These are phyloP conservation scores for Enteromius treurensis DNA, from an alignment of 2,797 vertebrate genomes.

Conservation along the genomic window DNA sequence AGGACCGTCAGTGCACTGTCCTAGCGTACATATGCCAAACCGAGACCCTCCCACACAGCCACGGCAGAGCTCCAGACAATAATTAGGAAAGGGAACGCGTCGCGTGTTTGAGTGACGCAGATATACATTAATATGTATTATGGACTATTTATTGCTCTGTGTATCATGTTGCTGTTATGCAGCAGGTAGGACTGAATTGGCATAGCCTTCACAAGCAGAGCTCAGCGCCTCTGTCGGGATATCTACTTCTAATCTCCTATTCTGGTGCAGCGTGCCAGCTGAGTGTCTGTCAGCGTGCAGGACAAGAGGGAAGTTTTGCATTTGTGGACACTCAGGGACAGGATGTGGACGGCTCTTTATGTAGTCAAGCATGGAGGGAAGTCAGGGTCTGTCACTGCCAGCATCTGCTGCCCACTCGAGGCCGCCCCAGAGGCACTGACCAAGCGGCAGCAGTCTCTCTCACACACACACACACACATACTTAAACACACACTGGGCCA, in stretches of 20 bases:
- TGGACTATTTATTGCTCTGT: slow-evolving; percentile 4
- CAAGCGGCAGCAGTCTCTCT: slow-evolving; percentile 31
- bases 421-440: slow-evolving; percentile 53
- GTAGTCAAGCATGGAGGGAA: slow-evolving; percentile 52
- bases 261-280: slow-evolving; percentile 38
- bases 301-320: slow-evolving; percentile 54
- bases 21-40: slow-evolving; percentile 30
- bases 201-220: slow-evolving; percentile 15
- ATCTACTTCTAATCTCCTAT: slow-evolving; percentile 36
- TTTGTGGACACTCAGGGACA: slow-evolving; percentile 52
- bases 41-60: slow-evolving; percentile 33
- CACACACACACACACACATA: slow-evolving; percentile 4
- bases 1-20: slow-evolving; percentile 16
- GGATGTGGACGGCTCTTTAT: slow-evolving; percentile 42
- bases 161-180: background rate
- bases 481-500: slow-evolving; percentile 30
- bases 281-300: slow-evolving; percentile 39
- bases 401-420: slow-evolving; percentile 53
- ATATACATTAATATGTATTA: slow-evolving; percentile 29
- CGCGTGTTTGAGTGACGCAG: background rate
- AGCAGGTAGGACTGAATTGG: slow-evolving; percentile 12
- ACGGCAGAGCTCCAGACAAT: slow-evolving; percentile 13
- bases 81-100: slow-evolving; percentile 9
- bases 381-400: slow-evolving; percentile 59
- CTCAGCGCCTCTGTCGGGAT: slow-evolving; percentile 20